A percentile compares a stretch with the other conserved stretches of the same genome.
phyloP scores from a whole-genome alignment of 1,140 invertebrate genomes.

The Agraylea sexmaculata region DNA sequence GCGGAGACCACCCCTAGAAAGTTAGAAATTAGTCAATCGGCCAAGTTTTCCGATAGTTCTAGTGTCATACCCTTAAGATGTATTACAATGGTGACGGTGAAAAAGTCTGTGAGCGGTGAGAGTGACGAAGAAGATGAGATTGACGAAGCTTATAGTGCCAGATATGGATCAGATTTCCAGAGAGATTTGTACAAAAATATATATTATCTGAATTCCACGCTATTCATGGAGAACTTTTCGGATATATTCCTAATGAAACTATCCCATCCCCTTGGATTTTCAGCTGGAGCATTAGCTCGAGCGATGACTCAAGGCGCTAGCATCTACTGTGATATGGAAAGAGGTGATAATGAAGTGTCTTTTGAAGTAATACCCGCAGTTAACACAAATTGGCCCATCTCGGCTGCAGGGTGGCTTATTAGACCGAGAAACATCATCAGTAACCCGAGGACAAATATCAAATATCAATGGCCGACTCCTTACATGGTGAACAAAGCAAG shows the following conservation, averaged over 20 bases:
- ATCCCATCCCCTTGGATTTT: conserved; percentile 39
- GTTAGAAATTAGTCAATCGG: conserved; percentile 29
- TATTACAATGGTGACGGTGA: conserved; percentile 34
- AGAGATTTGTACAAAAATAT: conserved; percentile 34
- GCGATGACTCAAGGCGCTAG: conserved; percentile 44
- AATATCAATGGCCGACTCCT: conserved; percentile 53
- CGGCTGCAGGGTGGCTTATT: conserved; percentile 50
- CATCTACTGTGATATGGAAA: conserved; percentile 42
- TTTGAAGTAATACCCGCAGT: conserved; percentile 54
- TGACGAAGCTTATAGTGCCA: conserved; percentile 24
- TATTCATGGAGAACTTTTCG: conserved; percentile 50
- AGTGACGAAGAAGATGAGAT: conserved; percentile 28
- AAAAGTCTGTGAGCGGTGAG: conserved; percentile 24
- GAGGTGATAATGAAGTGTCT: conserved; percentile 30
- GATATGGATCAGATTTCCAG: conserved; percentile 25
- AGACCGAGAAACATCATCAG: conserved; percentile 39
- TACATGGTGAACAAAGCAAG: conserved; percentile 51
- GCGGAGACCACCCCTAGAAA: conserved; percentile 34
- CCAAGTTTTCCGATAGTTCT: conserved; percentile 27
- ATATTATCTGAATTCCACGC: conserved; percentile 46
- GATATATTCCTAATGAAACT: conserved; percentile 45
- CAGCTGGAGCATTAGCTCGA: conserved; percentile 31
- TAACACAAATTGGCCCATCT: conserved; percentile 50
- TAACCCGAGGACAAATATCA: conserved; percentile 42
- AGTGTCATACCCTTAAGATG: conserved; percentile 35